Percentiles rank a stretch among this genome's conserved stretches.
Conservation (phyloP, 2,113 vertebrate species). For the Gallinago undulata region DNA sequence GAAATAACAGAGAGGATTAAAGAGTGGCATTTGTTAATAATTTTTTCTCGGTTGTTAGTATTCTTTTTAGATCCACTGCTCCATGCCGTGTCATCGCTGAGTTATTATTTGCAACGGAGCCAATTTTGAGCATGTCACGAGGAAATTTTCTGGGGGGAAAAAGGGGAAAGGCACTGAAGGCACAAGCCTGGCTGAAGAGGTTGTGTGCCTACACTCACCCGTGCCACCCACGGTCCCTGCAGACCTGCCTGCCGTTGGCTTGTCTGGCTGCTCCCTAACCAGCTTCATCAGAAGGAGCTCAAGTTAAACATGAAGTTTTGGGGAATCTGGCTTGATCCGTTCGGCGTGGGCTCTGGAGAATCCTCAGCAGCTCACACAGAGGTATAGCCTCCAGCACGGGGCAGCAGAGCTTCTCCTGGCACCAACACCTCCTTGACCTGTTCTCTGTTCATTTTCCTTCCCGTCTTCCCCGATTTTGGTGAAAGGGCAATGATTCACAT, state of each 20-base stretch:
- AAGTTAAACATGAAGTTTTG: not conserved
- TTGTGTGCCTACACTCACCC: not conserved
- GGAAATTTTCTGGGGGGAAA: not conserved
- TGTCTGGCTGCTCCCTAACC: not conserved
- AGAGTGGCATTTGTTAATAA: not conserved
- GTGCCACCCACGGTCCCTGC: fast-evolving
- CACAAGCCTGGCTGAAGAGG: not conserved
- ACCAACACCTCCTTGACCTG: not conserved
- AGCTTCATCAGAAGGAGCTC: not conserved
- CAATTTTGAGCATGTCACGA: fast-evolving
- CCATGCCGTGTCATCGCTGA: not conserved
- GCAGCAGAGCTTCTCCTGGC: not conserved
- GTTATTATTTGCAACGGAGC: not conserved
- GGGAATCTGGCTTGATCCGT: not conserved
- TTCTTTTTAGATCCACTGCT: not conserved
- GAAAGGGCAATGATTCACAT: not conserved
- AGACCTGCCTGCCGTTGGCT: not conserved
- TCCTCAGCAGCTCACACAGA: not conserved
- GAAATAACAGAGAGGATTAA: not conserved
- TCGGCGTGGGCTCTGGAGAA: not conserved
- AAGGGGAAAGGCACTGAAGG: not conserved
- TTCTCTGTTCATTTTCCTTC: not conserved
- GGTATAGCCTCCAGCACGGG: fast-evolving
- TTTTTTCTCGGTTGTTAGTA: not conserved
- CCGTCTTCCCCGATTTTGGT: not conserved